Evolutionary conservation across 2,888 invertebrate genomes (phyloP), one percentile per base, ranked within the genome.

Genomic region (Eretmocerus hayati): DNA sequence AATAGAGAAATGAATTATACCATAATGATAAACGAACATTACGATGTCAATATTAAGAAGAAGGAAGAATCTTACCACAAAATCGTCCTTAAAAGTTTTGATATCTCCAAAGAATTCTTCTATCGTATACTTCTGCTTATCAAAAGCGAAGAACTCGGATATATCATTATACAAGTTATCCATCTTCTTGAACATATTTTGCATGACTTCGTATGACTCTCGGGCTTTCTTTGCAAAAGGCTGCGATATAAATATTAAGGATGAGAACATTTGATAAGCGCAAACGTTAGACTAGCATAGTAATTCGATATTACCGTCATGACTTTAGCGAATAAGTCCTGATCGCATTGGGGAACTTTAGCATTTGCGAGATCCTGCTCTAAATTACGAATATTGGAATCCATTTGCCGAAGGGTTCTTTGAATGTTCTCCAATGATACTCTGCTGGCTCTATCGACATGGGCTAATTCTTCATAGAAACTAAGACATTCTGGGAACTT

Each of bases 91-190:
- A 71, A 99, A 99, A 0, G 85, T 85, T 74, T 94, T 95, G 55
- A 99, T 80, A 66, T 99, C 97, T 0, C 81, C 81, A 71, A 97
- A 95, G 77, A 97, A 93, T 68, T 97, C 96, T 65, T 97, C 97
- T 59, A 95, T 79, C 0, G 87, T 83, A 66, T 96, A 97, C 71
- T 97, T 97, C 56, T 84, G 85, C 6, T 86, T 83, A 65, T 97
- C 95, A 71, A 97, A 96, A 2, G 86, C 81, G 71, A 84, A 96
- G 71, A 87, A 97, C 62, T 93, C 93, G 0, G 90, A 84, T 9
- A 96, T 74, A 40, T 87, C 87, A 4, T 79, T 79, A 74, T 87
- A 97, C 1, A 92, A 72, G 9, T 80, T 81, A 56, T 90, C 90
- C 88, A 97, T 92, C 67, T 93, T 91, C 59, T 86, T 84, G 73